Evolutionary conservation across 2,113 vertebrate species (phyloP).

Genomic region (Microtus montanus): DNA sequence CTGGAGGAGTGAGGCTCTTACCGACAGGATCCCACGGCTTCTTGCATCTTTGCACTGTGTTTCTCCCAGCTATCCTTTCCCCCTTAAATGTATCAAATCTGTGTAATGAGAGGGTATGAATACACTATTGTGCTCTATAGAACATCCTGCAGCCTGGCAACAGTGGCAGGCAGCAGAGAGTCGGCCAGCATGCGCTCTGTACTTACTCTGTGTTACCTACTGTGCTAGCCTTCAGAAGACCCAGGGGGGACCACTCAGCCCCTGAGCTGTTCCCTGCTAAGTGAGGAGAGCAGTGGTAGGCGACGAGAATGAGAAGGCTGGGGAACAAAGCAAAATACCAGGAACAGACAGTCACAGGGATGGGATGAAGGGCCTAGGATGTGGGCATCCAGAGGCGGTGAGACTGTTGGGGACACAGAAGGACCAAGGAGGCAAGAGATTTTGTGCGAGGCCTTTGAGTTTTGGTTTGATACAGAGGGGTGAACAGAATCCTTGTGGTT

Average conservation of each 20-base stretch:
- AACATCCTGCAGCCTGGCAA: background rate
- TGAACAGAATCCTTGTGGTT: background rate
- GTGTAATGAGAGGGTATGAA: background rate
- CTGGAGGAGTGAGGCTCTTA: background rate
- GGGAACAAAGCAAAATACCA: background rate
- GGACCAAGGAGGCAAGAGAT: background rate
- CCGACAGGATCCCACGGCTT: background rate
- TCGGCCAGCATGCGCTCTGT: background rate
- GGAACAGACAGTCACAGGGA: accelerated
- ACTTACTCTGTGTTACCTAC: background rate
- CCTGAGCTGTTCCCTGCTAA: background rate
- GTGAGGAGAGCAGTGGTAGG: too few relatives aligned
- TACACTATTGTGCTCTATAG: background rate
- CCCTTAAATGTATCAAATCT: background rate
- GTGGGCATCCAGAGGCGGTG: background rate
- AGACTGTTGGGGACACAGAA: background rate
- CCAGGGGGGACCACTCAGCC: background rate
- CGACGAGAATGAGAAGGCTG: background rate
- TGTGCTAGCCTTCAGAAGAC: background rate
- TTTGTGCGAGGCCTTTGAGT: background rate
- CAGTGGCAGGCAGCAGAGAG: background rate
- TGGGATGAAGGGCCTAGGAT: background rate
- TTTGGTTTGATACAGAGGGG: background rate
- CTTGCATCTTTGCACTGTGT: background rate
- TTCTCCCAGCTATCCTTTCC: background rate